Evolutionary conservation across 2,113 vertebrate species (phyloP), one percentile per base, ranked within the genome.

Genomic region (Perca flavescens): DNA sequence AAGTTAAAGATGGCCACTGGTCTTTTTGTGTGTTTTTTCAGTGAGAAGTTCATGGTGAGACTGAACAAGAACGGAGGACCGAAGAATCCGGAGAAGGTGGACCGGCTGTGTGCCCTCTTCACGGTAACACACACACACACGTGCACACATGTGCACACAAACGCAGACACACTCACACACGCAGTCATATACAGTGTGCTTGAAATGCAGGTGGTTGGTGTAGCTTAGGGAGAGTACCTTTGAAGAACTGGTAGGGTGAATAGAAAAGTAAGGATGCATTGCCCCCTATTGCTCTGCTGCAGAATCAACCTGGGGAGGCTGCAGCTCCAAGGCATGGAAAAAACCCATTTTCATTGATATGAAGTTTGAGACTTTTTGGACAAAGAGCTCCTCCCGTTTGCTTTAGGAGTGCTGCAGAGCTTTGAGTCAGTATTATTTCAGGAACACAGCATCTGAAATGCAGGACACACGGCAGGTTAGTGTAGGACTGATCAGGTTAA

Each of bases 1-100:
- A 2, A 70, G 7, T 46, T 36, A 25, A 43, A 74, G 0, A 0
- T 1, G 0, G n/a, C 1, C 40, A 4, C 17, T 17, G 3, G 22
- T 85, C 54, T 92, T 86, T 84, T 73, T 80, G 53, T 92, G 79
- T 34, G 94, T 95, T 78, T 94, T 95, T 78, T 88, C 65, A 99
- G 98, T 90, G 98, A 99, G 94, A 97, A 97, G 89, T 99, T 99
- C 92, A 96, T 99, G 96, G 98, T 99, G 88, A 96, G 96, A 87
- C 94, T 99, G 83, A 99, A 99, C 96, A 99, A 99, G 95, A 99
- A 97, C 0, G 98, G 98, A 89, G 97, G 97, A 19, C 97, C 97
- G 8, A 97, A 96, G 92, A 99, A 99, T 82, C 97, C 97, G 0
- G 98, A 99, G 94, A 99, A 98, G 94, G 96, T 97, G 80, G 98